Evolutionary conservation across 2,113 vertebrate genomes (phyloP).

Genomic region (Taxidea taxus): DNA sequence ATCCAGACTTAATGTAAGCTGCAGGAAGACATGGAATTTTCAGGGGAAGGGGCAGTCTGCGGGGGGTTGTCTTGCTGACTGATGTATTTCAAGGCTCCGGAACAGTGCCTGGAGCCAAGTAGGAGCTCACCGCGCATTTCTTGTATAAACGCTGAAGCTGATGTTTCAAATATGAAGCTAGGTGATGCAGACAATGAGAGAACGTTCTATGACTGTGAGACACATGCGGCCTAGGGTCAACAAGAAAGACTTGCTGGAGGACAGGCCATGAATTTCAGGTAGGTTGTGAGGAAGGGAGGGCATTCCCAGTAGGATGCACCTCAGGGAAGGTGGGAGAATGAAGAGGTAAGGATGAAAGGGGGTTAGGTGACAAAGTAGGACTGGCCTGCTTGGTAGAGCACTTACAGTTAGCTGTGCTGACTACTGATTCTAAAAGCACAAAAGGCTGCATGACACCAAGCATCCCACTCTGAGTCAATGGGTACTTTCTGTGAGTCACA

Average conservation of each 20-base stretch:
- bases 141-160: not conserved
- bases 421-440: not conserved
- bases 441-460: not conserved
- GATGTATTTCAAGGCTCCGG: not conserved
- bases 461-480: not conserved
- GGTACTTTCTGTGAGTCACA: not conserved
- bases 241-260: not conserved
- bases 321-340: too few species aligned
- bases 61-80: not conserved
- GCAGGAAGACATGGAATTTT: too few species aligned
- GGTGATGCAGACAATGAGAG: not conserved
- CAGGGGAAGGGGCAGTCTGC: not conserved
- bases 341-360: not conserved
- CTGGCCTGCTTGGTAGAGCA: not conserved
- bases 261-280: not conserved
- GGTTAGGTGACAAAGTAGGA: too few species aligned
- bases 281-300: too few species aligned
- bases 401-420: not conserved
- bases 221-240: not conserved
- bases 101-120: not conserved
- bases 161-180: not conserved
- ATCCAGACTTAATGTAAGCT: not conserved
- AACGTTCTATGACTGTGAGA: not conserved
- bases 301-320: too few species aligned
- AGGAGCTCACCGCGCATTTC: not conserved